Evolutionary conservation across 2,888 invertebrate genomes (phyloP).

Genomic region (Drosophila trichaetosa): DNA sequence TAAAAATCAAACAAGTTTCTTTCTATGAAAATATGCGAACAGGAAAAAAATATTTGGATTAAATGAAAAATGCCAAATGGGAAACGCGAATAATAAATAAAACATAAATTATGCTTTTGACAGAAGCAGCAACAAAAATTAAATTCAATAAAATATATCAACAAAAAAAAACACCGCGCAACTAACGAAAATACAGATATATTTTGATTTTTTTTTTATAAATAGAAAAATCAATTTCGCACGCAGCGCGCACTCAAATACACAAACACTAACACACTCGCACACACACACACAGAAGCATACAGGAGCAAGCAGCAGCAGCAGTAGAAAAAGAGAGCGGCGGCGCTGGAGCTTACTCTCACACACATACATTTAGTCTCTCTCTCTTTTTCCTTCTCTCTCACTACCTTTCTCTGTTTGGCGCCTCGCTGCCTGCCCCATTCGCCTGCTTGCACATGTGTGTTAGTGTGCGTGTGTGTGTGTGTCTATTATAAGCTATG

Average conservation of each 20-base stretch:
- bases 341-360: constrained; percentile 46
- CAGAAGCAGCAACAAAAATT: constrained; percentile 61
- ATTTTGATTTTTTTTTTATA: constrained; percentile 80
- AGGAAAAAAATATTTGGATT: constrained; percentile 19
- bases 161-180: constrained; percentile 49
- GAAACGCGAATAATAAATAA: constrained; percentile 70
- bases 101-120: constrained; percentile 76
- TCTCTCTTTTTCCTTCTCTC: constrained; percentile 29
- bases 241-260: constrained; percentile 68
- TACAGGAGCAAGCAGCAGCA: constrained; percentile 41
- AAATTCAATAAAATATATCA: constrained; percentile 41
- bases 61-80: constrained; percentile 43
- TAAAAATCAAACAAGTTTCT: constrained; percentile 80
- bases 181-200: constrained; percentile 74
- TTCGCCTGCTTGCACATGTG: constrained; percentile 46
- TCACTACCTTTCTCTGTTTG: constrained; percentile 39
- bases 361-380: constrained; percentile 19
- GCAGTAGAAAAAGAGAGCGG: constrained; percentile 23
- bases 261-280: constrained; percentile 42
- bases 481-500: constrained; percentile 64
- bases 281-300: constrained; percentile 21
- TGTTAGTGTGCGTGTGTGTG: constrained; percentile 23
- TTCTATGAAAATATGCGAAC: constrained; percentile 53
- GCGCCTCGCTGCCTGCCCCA: constrained; percentile 65
- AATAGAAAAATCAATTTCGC: constrained; percentile 81